These are phyloP conservation scores for Cryptocephalus moraei DNA, from an alignment of 2,888 invertebrate genomes.

Conservation along the genomic window DNA sequence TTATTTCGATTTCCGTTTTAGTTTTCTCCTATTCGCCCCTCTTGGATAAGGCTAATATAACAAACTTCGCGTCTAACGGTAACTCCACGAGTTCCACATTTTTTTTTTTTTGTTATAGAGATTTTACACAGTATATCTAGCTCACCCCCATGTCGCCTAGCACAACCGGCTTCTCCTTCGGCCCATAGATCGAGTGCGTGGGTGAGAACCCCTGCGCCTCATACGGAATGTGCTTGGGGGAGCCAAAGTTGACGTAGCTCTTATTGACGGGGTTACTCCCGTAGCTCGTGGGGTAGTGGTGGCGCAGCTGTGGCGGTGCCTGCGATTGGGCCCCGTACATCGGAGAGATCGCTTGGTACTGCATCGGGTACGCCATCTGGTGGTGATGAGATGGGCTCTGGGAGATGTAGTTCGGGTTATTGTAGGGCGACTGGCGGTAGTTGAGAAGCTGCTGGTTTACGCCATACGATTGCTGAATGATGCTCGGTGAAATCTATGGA, in stretches of 20 bases:
- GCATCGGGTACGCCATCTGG: slow-evolving; percentile 24
- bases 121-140: no score
- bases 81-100: no score
- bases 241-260: slow-evolving; percentile 19
- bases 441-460: slow-evolving; percentile 22
- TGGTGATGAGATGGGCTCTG: slow-evolving; percentile 16
- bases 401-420: slow-evolving; percentile 12
- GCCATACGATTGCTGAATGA: slow-evolving; percentile 36
- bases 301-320: neutral
- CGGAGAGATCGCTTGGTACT: slow-evolving; percentile 31
- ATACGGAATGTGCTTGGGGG: slow-evolving; percentile 30
- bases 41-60: no score
- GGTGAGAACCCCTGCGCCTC: slow-evolving; percentile 18
- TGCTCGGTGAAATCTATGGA: slow-evolving; percentile 29
- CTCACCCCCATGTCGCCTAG: neutral
- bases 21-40: no score
- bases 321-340: slow-evolving; percentile 23
- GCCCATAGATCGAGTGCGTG: slow-evolving; percentile 21
- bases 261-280: slow-evolving; percentile 22
- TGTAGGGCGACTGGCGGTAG: slow-evolving; percentile 22
- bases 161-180: slow-evolving; percentile 8
- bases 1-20: no score
- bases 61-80: no score
- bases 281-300: slow-evolving; percentile 14
- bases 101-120: no score